Percentiles rank a stretch among this genome's conserved stretches.
Evolutionary conservation across 2,113 vertebrate genomes (phyloP).

Genomic region (Pygoscelis adeliae): DNA sequence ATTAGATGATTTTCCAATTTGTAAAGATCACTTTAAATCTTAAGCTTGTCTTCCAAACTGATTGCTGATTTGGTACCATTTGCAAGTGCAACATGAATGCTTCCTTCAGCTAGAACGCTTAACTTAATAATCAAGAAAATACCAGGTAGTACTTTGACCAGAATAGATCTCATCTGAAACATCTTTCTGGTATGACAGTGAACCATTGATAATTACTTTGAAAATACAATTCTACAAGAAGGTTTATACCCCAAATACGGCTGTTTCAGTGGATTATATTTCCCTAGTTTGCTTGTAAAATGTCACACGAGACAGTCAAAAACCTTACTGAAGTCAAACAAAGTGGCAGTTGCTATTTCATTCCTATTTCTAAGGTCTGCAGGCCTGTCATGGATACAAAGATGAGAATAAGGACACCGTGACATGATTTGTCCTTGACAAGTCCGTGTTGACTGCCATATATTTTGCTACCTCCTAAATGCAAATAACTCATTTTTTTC

Average conservation of each 20-base stretch:
- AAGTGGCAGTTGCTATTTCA: not conserved
- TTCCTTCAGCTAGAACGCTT: not conserved
- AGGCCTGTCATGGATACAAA: not conserved
- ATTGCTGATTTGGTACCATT: not conserved
- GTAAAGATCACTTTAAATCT: not conserved
- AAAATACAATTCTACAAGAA: not conserved
- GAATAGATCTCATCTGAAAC: not conserved
- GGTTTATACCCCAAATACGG: not conserved
- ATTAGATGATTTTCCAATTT: not conserved
- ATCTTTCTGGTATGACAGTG: not conserved
- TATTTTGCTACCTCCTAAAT: not conserved
- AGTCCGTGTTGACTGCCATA: not conserved
- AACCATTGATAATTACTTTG: not conserved
- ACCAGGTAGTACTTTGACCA: not conserved
- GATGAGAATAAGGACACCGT: not conserved
- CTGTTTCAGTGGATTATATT: not conserved
- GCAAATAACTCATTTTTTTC: not conserved
- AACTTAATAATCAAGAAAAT: not conserved
- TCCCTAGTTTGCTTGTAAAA: not conserved
- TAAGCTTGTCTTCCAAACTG: not conserved
- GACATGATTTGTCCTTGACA: not conserved
- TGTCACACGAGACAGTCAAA: not conserved
- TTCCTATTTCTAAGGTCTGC: not conserved
- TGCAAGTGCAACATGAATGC: accelerated
- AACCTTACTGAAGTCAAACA: not conserved